Percentiles rank a stretch among this genome's conserved stretches.
phyloP scores from a whole-genome alignment of 1,140 invertebrate species.

The Drosophila pruinosa region DNA sequence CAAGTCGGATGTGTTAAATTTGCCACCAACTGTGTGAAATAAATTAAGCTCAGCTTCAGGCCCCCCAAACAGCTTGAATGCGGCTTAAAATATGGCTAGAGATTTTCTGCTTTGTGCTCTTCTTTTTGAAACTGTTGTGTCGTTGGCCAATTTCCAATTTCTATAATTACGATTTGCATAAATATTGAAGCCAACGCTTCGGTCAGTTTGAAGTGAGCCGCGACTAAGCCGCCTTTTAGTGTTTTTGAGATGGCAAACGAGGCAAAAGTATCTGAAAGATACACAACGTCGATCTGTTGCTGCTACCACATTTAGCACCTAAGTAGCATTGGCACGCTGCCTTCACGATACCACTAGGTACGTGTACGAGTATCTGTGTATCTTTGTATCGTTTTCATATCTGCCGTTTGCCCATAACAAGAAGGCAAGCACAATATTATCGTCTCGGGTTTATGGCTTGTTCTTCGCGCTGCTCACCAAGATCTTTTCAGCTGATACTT shows the following conservation, averaged over 20 bases:
- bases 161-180: constrained; percentile 67
- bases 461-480: constrained; percentile 54
- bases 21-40: constrained; percentile 76
- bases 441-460: constrained; percentile 70
- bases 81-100: constrained; percentile 19
- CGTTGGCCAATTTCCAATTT: constrained; percentile 43
- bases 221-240: constrained; percentile 42
- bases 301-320: constrained; percentile 74
- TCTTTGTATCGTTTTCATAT: constrained; percentile 25
- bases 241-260: constrained; percentile 35
- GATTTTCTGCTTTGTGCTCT: background rate
- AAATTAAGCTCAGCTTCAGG: constrained; percentile 61
- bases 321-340: constrained; percentile 23
- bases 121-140: constrained; percentile 14
- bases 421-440: constrained; percentile 54
- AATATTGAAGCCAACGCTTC: constrained; percentile 25
- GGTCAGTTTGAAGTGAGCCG: constrained; percentile 60
- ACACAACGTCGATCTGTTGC: constrained; percentile 42
- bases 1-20: constrained; percentile 58
- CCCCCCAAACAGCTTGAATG: constrained; percentile 6
- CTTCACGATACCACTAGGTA: too few relatives aligned
- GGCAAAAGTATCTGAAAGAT: constrained; percentile 63
- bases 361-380: constrained; percentile 12
- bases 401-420: constrained; percentile 57
- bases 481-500: constrained; percentile 57